These are phyloP conservation scores for Misgurnus anguillicaudatus DNA, from an alignment of 2,113 vertebrate genomes.

Conservation along the genomic window DNA sequence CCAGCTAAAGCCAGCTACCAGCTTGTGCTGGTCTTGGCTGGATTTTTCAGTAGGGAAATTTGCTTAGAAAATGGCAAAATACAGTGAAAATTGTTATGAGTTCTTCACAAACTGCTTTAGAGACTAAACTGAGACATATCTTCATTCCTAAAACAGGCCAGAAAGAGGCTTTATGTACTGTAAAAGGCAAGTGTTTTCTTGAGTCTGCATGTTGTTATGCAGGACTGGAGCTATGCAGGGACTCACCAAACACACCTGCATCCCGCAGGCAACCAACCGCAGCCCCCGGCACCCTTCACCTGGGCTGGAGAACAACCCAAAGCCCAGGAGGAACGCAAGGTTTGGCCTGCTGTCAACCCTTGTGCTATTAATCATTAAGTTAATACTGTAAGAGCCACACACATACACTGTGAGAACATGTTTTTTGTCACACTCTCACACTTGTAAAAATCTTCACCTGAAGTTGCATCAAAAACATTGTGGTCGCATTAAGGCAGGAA, in stretches of 20 bases:
- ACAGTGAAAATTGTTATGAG: no score
- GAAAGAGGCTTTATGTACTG: not conserved
- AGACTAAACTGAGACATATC: no score
- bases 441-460: not conserved
- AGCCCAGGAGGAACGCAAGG: constrained; percentile 68
- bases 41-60: no score
- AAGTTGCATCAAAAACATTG: not conserved
- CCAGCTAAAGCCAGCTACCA: no score
- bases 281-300: constrained; percentile 42
- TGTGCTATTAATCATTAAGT: constrained; percentile 72
- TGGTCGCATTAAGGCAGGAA: not conserved
- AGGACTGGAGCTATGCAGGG: not conserved
- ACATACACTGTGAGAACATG: not conserved
- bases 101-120: no score
- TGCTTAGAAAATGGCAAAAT: no score
- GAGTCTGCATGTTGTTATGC: constrained; percentile 2
- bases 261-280: constrained; percentile 62
- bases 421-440: not conserved
- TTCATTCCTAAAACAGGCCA: not conserved
- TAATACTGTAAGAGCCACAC: not conserved
- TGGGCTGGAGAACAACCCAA: constrained; percentile 64
- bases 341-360: constrained; percentile 69
- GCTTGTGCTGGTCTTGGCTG: no score
- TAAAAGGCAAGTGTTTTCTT: constrained; percentile 10
- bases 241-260: constrained; percentile 69